Conservation (phyloP, 2,113 vertebrate species). For the Herpailurus yagouaroundi region DNA sequence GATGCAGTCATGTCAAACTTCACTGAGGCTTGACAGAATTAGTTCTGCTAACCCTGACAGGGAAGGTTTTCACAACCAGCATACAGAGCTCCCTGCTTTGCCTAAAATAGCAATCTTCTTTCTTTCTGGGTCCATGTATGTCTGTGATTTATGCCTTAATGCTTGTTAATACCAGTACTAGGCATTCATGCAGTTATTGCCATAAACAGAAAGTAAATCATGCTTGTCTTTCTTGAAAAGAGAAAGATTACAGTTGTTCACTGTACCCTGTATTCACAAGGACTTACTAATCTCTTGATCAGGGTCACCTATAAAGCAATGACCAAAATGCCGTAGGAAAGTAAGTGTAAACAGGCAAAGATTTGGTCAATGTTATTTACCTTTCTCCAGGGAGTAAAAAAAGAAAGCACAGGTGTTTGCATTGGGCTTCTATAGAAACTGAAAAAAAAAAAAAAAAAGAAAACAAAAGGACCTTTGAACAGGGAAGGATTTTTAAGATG, state of each 20-base stretch:
- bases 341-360: background rate
- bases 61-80: background rate
- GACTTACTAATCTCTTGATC: background rate
- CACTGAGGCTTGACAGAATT: constrained; percentile 38
- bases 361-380: background rate
- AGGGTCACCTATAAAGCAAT: background rate
- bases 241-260: background rate
- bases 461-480: background rate
- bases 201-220: background rate
- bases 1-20: background rate
- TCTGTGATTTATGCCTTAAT: background rate
- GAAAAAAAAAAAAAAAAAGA: background rate
- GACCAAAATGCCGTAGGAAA: background rate
- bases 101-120: constrained; percentile 9
- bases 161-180: background rate
- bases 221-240: background rate
- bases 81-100: background rate
- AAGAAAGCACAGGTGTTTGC: background rate
- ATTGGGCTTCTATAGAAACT: background rate
- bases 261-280: background rate
- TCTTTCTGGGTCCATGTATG: background rate
- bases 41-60: background rate
- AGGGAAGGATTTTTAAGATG: background rate
- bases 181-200: background rate
- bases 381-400: background rate